phyloP scores from a whole-genome alignment of 2,113 vertebrate genomes.

The Edolisoma coerulescens region DNA sequence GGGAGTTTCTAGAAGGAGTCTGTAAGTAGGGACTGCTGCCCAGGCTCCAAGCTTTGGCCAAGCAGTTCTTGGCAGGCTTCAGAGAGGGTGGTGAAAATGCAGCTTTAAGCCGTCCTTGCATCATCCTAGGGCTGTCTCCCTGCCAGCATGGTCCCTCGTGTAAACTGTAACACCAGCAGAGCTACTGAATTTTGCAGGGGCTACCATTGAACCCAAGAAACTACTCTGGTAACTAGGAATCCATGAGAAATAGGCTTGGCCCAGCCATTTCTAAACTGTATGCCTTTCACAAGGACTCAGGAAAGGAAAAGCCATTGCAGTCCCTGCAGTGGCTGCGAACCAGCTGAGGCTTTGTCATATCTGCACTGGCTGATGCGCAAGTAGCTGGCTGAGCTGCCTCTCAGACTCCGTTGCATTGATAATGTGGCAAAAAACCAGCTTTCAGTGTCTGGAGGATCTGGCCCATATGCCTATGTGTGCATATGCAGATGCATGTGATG shows the following conservation, averaged over 20 bases:
- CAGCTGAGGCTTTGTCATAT: not conserved
- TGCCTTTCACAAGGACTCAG: not conserved
- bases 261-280: not conserved
- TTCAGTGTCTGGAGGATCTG: not conserved
- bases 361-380: not conserved
- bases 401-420: not conserved
- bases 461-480: not conserved
- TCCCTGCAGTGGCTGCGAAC: not conserved
- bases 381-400: constrained; percentile 1
- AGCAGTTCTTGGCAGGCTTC: constrained; percentile 26
- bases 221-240: not conserved
- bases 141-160: not conserved
- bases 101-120: constrained; percentile 42
- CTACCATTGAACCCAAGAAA: not conserved
- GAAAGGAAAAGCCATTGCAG: not conserved
- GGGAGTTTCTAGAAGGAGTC: constrained; percentile 34
- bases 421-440: not conserved
- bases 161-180: constrained; percentile 22
- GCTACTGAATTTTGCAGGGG: constrained; percentile 26
- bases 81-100: constrained; percentile 30
- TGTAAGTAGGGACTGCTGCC: constrained; percentile 20
- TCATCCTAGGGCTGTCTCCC: not conserved
- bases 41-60: constrained; percentile 12
- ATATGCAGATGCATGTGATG: not conserved
- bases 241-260: not conserved